These are phyloP conservation scores for Macrophya alboannulata DNA, from an alignment of 2,888 invertebrate genomes.

Conservation along the genomic window DNA sequence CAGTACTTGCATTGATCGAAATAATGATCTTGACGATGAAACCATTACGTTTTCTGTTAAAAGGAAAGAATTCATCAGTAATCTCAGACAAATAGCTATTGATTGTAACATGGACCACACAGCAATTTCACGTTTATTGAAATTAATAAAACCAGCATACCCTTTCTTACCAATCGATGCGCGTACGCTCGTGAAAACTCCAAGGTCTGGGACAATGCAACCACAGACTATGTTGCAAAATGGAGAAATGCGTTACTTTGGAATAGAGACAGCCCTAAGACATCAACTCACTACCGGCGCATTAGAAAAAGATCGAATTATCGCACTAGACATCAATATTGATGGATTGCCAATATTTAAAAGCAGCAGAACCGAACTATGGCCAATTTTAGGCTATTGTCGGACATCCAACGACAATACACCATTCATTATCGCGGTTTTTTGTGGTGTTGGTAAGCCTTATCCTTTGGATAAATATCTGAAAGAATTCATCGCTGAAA, in stretches of 20 bases:
- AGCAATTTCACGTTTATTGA: background rate
- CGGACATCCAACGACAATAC: background rate
- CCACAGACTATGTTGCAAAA: background rate
- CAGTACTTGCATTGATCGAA: background rate
- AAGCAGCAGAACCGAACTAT: constrained; percentile 11
- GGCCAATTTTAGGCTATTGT: constrained; percentile 6
- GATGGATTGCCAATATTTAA: constrained; percentile 1
- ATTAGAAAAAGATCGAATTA: background rate
- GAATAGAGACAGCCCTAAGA: background rate
- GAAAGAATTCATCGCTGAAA: background rate
- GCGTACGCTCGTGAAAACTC: constrained; percentile 1
- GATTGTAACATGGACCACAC: background rate
- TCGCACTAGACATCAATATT: background rate
- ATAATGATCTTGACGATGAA: background rate
- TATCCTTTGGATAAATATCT: constrained; percentile 1
- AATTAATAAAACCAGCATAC: constrained; percentile 12
- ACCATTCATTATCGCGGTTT: constrained; percentile 22
- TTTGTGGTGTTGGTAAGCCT: constrained; percentile 8
- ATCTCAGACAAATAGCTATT: constrained; percentile 11
- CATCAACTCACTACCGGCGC: background rate
- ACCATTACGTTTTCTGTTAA: constrained; percentile 13
- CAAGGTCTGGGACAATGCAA: constrained; percentile 10
- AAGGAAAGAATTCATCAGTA: background rate
- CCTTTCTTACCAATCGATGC: constrained; percentile 4
- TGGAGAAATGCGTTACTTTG: background rate